Evolutionary conservation across 2,888 invertebrate species (phyloP).

Genomic region (Petrophora chlorosata): DNA sequence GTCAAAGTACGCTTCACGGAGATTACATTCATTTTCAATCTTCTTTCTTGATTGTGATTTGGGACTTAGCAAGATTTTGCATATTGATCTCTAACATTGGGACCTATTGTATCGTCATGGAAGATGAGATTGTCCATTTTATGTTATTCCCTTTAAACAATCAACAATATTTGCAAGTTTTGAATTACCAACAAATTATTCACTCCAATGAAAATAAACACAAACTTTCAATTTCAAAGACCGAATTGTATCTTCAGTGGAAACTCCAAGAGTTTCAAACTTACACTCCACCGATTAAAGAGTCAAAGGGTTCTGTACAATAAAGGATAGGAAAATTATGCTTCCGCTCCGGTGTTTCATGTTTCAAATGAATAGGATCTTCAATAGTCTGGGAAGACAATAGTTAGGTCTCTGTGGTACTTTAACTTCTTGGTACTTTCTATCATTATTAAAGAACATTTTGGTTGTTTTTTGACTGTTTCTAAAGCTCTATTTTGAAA

Average conservation of each 20-base stretch:
- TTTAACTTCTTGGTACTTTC: slow-evolving; percentile 14
- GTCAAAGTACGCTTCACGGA: slow-evolving; percentile 54
- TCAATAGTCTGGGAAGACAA: slow-evolving; percentile 28
- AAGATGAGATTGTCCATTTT: slow-evolving; percentile 3
- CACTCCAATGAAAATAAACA: slow-evolving; percentile 20
- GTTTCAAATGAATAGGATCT: slow-evolving; percentile 26
- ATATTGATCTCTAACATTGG: slow-evolving; percentile 16
- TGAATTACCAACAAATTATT: slow-evolving; percentile 13
- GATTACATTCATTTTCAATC: slow-evolving; percentile 78
- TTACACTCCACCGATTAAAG: slow-evolving; percentile 36
- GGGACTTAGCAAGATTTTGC: slow-evolving; percentile 40
- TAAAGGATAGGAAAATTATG: slow-evolving; percentile 26
- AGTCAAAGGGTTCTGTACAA: slow-evolving; percentile 34
- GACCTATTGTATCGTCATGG: slow-evolving; percentile 1
- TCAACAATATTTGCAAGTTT: background rate
- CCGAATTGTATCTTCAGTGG: slow-evolving; percentile 18
- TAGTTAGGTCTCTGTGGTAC: slow-evolving; percentile 22
- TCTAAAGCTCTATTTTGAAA: no score
- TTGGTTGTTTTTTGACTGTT: slow-evolving; percentile 19
- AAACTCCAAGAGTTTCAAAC: slow-evolving; percentile 29
- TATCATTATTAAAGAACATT: slow-evolving; percentile 2
- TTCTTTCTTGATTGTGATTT: slow-evolving; percentile 48
- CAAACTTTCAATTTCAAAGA: slow-evolving; percentile 18
- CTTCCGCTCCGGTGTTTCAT: slow-evolving; percentile 14
- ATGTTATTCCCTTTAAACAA: background rate